These are phyloP conservation scores for Silurus aristotelis DNA, from an alignment of 2,797 vertebrate genomes.

Conservation along the genomic window DNA sequence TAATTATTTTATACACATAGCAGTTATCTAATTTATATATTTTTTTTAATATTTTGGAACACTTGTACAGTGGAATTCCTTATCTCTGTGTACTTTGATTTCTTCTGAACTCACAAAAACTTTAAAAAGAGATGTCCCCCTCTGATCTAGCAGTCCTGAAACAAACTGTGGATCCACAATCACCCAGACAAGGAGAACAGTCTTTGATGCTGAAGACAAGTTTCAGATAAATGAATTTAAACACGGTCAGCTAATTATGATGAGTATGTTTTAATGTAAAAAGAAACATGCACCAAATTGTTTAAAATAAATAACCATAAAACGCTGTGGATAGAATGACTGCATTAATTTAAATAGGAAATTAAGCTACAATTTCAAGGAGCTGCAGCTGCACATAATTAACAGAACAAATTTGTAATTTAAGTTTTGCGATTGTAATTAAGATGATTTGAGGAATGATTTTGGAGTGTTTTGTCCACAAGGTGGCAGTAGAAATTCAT, in stretches of 20 bases:
- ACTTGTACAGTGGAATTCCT: neutral
- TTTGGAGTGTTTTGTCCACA: slow-evolving; percentile 56
- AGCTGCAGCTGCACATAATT: neutral
- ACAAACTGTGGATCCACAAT: too few relatives aligned
- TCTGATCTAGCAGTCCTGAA: neutral
- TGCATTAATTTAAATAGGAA: neutral
- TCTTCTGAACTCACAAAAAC: neutral
- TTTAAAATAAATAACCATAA: neutral
- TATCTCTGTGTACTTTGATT: neutral
- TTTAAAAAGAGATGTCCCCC: too few relatives aligned
- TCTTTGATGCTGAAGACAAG: neutral
- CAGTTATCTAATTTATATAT: neutral
- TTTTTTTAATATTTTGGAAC: neutral
- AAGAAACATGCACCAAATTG: neutral
- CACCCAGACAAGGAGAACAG: neutral
- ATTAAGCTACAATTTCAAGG: neutral
- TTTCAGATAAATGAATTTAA: neutral
- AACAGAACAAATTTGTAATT: neutral
- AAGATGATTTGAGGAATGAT: neutral
- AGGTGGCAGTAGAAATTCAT: slow-evolving; percentile 58
- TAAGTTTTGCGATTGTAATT: neutral
- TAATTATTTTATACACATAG: neutral
- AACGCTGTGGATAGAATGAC: too few relatives aligned
- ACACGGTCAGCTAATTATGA: neutral
- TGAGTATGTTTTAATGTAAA: neutral